These are phyloP conservation scores for Bruchidius siliquastri DNA, from an alignment of 2,888 invertebrate species.

Conservation along the genomic window DNA sequence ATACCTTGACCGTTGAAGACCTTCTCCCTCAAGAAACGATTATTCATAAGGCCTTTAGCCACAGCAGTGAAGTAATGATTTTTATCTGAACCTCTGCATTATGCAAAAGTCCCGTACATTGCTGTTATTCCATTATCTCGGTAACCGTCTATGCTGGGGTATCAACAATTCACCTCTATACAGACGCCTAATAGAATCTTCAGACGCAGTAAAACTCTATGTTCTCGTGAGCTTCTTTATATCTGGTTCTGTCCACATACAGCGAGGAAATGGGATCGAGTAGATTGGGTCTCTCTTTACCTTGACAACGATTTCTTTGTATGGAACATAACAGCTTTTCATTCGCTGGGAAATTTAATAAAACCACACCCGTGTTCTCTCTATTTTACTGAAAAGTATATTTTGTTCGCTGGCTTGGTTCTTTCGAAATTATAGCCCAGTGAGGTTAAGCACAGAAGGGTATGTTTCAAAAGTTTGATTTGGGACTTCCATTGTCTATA, in stretches of 20 bases:
- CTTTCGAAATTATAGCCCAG: neutral
- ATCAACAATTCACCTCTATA: neutral
- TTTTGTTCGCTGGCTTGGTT: neutral
- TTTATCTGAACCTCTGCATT: no score
- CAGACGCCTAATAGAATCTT: neutral
- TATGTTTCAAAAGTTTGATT: no score
- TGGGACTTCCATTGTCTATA: no score
- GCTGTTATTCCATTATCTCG: no score
- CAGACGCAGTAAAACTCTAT: neutral
- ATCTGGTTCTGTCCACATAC: neutral
- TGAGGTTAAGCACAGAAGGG: neutral
- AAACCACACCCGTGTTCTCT: neutral
- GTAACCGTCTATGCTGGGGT: neutral
- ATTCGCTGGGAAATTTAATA: neutral
- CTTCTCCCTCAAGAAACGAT: no score
- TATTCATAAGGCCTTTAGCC: no score
- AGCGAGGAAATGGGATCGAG: neutral
- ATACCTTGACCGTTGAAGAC: no score
- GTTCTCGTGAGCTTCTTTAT: neutral
- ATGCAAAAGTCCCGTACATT: no score
- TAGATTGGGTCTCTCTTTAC: neutral
- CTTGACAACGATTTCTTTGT: neutral
- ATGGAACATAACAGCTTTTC: neutral
- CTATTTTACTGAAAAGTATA: neutral
- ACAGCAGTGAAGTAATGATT: no score